These are phyloP conservation scores for Poicephalus meyeri DNA, from an alignment of 2,113 vertebrate species.

Conservation along the genomic window DNA sequence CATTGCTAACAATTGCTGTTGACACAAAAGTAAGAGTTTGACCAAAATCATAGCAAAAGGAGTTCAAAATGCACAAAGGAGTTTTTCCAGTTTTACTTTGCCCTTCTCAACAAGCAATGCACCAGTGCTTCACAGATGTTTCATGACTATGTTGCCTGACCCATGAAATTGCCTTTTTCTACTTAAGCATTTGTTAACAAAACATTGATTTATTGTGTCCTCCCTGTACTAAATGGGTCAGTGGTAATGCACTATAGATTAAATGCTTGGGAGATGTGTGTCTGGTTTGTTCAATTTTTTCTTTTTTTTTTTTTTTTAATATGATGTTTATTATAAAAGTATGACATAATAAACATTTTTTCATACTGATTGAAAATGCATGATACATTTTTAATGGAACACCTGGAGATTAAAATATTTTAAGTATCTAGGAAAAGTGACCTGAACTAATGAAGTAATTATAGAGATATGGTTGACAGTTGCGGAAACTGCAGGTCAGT, in stretches of 20 bases:
- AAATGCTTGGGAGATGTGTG: not conserved
- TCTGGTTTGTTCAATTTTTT: not conserved
- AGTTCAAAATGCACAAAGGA: not conserved
- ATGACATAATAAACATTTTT: not conserved
- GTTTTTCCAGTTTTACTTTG: not conserved
- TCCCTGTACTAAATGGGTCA: not conserved
- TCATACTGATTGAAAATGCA: not conserved
- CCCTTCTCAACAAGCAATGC: not conserved
- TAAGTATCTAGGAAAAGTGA: not conserved
- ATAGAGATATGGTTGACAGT: not conserved
- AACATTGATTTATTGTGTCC: constrained; percentile 46
- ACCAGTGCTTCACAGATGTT: not conserved
- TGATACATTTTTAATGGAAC: not conserved
- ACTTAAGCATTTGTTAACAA: constrained; percentile 23
- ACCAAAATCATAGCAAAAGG: not conserved
- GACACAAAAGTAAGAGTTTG: not conserved
- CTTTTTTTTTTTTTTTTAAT: not conserved
- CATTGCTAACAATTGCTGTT: not conserved
- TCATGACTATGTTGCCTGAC: not conserved
- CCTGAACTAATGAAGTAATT: not conserved
- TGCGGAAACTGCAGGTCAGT: not conserved
- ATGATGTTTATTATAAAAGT: not conserved
- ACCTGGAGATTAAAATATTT: not conserved
- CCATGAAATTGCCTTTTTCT: constrained; percentile 28
- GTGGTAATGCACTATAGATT: not conserved